Evolutionary conservation across 92 coral and sea anemone genomes (phyloP).

Genomic region (Siderastrea siderea): DNA sequence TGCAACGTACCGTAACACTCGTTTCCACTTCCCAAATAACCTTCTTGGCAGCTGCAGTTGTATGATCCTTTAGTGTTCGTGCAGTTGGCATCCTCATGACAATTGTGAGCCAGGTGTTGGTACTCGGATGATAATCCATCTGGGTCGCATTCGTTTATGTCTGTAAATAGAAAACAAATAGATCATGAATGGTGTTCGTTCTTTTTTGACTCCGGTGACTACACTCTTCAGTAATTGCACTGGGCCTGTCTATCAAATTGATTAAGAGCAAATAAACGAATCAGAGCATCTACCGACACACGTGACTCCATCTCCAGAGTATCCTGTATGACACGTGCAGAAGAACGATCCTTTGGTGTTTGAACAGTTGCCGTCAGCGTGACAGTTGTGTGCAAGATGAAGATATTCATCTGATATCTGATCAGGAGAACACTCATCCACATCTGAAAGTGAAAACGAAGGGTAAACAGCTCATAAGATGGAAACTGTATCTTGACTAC

Average conservation of each 20-base stretch:
- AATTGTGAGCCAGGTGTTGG: slow-evolving; percentile 70
- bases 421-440: slow-evolving; percentile 46
- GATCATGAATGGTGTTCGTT: no score
- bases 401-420: slow-evolving; percentile 11
- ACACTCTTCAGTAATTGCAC: neutral
- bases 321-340: slow-evolving; percentile 86
- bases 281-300: slow-evolving; percentile 52
- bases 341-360: slow-evolving; percentile 85
- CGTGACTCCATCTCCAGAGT: slow-evolving; percentile 81
- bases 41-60: slow-evolving; percentile 80
- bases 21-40: slow-evolving; percentile 74
- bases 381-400: slow-evolving; percentile 66
- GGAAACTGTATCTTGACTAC: no score
- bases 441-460: neutral
- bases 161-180: slow-evolving; percentile 5
- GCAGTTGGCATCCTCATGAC: slow-evolving; percentile 85
- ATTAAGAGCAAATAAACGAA: neutral
- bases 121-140: slow-evolving; percentile 46
- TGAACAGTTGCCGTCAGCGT: slow-evolving; percentile 77
- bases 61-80: slow-evolving; percentile 94
- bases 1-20: slow-evolving; percentile 58
- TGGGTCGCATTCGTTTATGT: slow-evolving; percentile 71
- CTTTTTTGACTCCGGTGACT: no score
- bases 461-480: no score
- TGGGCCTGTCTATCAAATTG: neutral